Conservation (phyloP, 1,140 invertebrate genomes). For the Battus philenor region DNA sequence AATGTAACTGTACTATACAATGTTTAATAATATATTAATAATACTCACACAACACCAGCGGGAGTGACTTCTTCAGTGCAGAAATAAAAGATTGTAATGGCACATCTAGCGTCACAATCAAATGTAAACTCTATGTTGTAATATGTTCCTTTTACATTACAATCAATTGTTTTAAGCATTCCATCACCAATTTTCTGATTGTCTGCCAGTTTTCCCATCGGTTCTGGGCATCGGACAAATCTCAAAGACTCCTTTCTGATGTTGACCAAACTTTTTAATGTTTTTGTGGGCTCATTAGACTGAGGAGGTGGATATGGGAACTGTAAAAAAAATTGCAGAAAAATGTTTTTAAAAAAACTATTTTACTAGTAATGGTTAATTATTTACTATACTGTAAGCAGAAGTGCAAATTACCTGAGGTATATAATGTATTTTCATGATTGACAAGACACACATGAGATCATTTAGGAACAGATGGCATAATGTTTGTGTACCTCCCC, state of each 20-base stretch:
- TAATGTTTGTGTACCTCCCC: too few relatives aligned
- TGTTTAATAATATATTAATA: constrained; percentile 18
- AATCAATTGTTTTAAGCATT: constrained; percentile 47
- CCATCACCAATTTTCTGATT: constrained; percentile 73
- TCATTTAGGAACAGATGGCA: too few relatives aligned
- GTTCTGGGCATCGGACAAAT: constrained; percentile 83
- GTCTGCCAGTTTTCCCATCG: constrained; percentile 66
- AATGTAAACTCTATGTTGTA: constrained; percentile 99
- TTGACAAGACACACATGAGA: too few relatives aligned
- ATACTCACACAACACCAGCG: constrained; percentile 84
- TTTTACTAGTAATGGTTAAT: too few relatives aligned
- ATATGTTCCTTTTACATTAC: constrained; percentile 78
- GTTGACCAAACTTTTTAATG: constrained; percentile 96
- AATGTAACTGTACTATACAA: too few relatives aligned
- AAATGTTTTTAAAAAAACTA: too few relatives aligned
- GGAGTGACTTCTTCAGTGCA: constrained; percentile 93
- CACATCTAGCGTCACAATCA: constrained; percentile 95
- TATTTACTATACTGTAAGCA: too few relatives aligned
- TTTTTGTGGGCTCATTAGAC: constrained; percentile 96
- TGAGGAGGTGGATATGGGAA: constrained; percentile 98
- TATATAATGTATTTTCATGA: too few relatives aligned
- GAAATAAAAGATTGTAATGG: constrained; percentile 96
- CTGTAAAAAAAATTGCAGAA: constrained; percentile 80
- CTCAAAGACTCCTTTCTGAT: constrained; percentile 97
- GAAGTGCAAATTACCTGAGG: too few relatives aligned